Percentiles rank a stretch among this genome's conserved stretches.
These are phyloP conservation scores for Cheilosia vernalis DNA, from an alignment of 2,888 invertebrate species.

Conservation along the genomic window DNA sequence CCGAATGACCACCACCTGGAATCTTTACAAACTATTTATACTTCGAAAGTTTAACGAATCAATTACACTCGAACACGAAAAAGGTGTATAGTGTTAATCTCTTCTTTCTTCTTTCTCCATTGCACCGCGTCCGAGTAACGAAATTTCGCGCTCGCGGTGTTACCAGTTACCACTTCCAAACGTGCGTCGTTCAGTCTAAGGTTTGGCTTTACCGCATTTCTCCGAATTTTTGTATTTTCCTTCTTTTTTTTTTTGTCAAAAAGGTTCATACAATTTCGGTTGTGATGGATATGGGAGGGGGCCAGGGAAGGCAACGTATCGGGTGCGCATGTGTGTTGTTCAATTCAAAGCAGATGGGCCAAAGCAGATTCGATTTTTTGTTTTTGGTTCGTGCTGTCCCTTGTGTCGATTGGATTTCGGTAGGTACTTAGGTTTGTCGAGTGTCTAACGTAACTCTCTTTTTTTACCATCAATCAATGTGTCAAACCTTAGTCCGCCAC, in stretches of 20 bases:
- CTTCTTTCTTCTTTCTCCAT: conserved; percentile 69
- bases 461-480: conserved; percentile 65
- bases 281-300: background rate
- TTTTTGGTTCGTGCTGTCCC: conserved; percentile 5
- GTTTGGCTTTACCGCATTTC: conserved; percentile 66
- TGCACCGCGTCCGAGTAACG: conserved; percentile 41
- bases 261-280: conserved; percentile 21
- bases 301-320: background rate
- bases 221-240: conserved; percentile 32
- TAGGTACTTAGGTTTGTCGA: conserved; percentile 39
- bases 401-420: conserved; percentile 8
- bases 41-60: conserved; percentile 74
- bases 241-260: conserved; percentile 27
- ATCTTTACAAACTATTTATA: conserved; percentile 77
- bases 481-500: conserved; percentile 51
- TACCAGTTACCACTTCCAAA: conserved; percentile 50
- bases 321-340: conserved; percentile 32
- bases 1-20: conserved; percentile 76
- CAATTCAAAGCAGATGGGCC: conserved; percentile 10
- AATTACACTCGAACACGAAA: conserved; percentile 73
- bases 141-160: conserved; percentile 67
- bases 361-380: background rate
- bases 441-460: conserved; percentile 47
- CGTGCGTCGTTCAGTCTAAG: conserved; percentile 43
- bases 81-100: conserved; percentile 71